These are phyloP conservation scores for Mesorhabditis spiculigera DNA, from an alignment of 2,888 invertebrate genomes.

Conservation along the genomic window DNA sequence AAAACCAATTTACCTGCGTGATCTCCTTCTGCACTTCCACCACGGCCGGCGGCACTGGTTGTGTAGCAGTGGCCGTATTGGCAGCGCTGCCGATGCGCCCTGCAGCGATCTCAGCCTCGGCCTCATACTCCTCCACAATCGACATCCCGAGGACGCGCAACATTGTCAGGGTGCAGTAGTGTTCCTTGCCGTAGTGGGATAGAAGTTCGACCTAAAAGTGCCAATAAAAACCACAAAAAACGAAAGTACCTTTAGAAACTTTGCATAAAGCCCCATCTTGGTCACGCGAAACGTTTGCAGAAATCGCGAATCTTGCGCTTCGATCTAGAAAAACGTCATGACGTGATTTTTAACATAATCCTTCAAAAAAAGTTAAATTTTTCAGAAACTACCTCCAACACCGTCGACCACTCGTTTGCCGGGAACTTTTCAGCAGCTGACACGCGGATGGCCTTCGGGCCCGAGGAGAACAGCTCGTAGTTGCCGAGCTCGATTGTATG, in stretches of 20 bases:
- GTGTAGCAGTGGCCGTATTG: background rate
- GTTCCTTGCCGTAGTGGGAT: slow-evolving; percentile 91
- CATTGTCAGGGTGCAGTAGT: slow-evolving; percentile 93
- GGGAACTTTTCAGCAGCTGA: slow-evolving; percentile 83
- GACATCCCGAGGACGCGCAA: slow-evolving; percentile 89
- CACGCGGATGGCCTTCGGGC: slow-evolving; percentile 83
- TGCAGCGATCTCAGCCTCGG: slow-evolving; percentile 37
- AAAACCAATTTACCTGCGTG: too few relatives aligned
- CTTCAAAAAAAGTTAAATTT: too few relatives aligned
- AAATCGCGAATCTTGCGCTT: slow-evolving; percentile 10
- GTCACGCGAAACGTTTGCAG: slow-evolving; percentile 59
- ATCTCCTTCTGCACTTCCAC: too few relatives aligned
- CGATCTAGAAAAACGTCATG: background rate
- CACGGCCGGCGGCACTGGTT: background rate
- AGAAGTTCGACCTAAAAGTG: slow-evolving; percentile 71
- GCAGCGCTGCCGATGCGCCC: slow-evolving; percentile 9
- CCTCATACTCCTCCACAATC: slow-evolving; percentile 60
- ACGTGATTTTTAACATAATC: background rate
- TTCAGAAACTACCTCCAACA: slow-evolving; percentile 72
- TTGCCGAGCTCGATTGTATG: slow-evolving; percentile 84
- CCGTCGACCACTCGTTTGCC: slow-evolving; percentile 82
- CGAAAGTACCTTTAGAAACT: slow-evolving; percentile 74
- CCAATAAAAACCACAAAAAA: background rate
- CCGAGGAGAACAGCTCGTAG: slow-evolving; percentile 94
- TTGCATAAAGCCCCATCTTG: slow-evolving; percentile 73